phyloP scores from a whole-genome alignment of 1,140 invertebrate genomes.

The Doryteuthis pealeii region DNA sequence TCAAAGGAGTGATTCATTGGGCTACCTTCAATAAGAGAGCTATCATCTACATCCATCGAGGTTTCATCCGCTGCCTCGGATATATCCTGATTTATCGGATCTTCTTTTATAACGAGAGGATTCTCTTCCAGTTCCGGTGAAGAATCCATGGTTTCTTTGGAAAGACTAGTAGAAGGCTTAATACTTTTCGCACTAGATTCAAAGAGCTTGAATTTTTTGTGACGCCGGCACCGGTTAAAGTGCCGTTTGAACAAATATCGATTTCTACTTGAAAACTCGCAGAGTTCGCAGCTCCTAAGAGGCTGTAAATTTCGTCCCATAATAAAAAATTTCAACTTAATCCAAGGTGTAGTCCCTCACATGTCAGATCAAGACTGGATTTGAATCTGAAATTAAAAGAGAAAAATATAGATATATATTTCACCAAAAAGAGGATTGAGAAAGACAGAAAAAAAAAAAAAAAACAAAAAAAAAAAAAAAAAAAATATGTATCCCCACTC shows the following conservation, averaged over 20 bases:
- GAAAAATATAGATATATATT: no score
- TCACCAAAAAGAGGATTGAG: no score
- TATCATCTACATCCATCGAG: conserved; percentile 10
- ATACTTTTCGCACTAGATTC: conserved; percentile 12
- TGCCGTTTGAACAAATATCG: conserved; percentile 46
- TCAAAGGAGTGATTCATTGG: conserved; percentile 7
- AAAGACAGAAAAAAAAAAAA: no score
- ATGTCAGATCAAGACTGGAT: not conserved
- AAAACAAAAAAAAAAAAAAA: no score
- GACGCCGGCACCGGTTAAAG: conserved; percentile 28
- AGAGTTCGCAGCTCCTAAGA: conserved; percentile 36
- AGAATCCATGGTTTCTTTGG: conserved; percentile 17
- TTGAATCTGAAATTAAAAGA: no score
- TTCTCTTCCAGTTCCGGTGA: conserved; percentile 13
- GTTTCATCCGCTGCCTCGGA: not conserved
- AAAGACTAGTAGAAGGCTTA: not conserved
- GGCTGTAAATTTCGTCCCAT: conserved; percentile 8
- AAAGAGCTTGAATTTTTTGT: not conserved
- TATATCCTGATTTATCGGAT: conserved; percentile 10
- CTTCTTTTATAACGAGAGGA: conserved; percentile 1
- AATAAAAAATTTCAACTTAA: conserved; percentile 1
- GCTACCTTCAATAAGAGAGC: conserved; percentile 8
- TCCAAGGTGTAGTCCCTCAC: conserved; percentile 8
- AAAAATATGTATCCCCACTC: no score
- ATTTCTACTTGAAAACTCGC: conserved; percentile 42